Percentiles rank a stretch among this genome's conserved stretches.
These are phyloP conservation scores for Macroramphosus scolopax DNA, from an alignment of 2,797 vertebrate species.

Conservation along the genomic window DNA sequence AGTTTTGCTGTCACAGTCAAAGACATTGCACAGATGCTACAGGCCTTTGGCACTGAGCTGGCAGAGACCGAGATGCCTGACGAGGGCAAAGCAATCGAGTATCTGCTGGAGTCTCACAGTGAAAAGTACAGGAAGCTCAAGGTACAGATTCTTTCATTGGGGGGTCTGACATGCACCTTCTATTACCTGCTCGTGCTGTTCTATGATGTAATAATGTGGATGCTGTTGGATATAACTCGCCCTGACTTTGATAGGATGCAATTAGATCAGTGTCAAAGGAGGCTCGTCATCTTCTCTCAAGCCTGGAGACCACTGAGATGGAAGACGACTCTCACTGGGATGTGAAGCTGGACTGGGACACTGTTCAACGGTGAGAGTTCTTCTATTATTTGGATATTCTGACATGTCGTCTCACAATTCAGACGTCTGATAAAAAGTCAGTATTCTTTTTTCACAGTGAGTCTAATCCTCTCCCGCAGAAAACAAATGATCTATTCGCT, in stretches of 20 bases:
- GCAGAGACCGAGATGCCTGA: conserved; percentile 87
- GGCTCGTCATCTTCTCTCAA: conserved; percentile 86
- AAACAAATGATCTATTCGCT: neutral
- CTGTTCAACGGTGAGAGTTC: conserved; percentile 84
- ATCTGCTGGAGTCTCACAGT: conserved; percentile 83
- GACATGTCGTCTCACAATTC: neutral
- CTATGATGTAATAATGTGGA: no score
- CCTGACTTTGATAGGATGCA: conserved; percentile 78
- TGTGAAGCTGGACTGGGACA: conserved; percentile 88
- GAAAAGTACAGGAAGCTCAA: conserved; percentile 91
- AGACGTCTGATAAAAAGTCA: no score
- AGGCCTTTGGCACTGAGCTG: conserved; percentile 91
- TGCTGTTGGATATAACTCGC: neutral
- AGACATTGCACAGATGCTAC: conserved; percentile 94
- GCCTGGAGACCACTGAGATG: conserved; percentile 80
- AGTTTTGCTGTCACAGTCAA: conserved; percentile 95
- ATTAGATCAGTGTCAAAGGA: conserved; percentile 91
- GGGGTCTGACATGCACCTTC: no score
- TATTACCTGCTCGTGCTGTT: no score
- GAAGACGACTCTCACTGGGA: conserved; percentile 78
- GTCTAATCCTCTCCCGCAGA: no score
- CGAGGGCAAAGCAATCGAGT: conserved; percentile 82
- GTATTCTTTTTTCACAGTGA: no score
- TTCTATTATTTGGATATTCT: neutral
- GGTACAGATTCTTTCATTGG: conserved; percentile 66